Conservation (phyloP, 1,140 invertebrate genomes). For the Nylanderia fulva region DNA sequence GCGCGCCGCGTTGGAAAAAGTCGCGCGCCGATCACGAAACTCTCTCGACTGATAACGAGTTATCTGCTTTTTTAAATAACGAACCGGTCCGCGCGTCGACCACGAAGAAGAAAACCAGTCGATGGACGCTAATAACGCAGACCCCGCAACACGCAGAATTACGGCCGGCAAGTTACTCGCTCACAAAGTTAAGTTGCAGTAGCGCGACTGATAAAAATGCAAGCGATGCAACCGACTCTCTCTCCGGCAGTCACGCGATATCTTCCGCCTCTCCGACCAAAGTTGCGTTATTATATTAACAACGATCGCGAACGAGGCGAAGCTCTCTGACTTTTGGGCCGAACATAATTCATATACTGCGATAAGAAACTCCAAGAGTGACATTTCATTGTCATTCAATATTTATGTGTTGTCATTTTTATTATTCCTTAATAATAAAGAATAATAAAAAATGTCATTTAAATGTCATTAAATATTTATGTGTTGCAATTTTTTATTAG, state of each 20-base stretch:
- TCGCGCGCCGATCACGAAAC: conserved; percentile 60
- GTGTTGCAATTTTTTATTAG: no score
- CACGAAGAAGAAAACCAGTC: conserved; percentile 55
- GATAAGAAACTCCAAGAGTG: background rate
- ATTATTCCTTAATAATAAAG: no score
- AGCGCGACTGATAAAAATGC: conserved; percentile 42
- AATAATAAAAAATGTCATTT: no score
- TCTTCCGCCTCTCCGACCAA: conserved; percentile 25
- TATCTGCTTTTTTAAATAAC: conserved; percentile 58
- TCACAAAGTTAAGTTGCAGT: conserved; percentile 55
- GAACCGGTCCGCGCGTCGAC: conserved; percentile 49
- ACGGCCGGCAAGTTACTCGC: conserved; percentile 54
- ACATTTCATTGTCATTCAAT: no score
- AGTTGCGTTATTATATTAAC: conserved; percentile 44
- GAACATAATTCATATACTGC: background rate
- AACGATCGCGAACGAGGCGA: conserved; percentile 39
- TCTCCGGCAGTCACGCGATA: conserved; percentile 46
- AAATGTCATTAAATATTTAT: no score
- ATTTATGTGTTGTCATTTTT: no score
- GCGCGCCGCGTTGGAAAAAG: conserved; percentile 41
- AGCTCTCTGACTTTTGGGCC: conserved; percentile 3
- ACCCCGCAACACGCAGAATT: conserved; percentile 42
- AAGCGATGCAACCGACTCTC: conserved; percentile 42
- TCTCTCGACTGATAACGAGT: conserved; percentile 58
- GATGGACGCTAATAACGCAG: conserved; percentile 54